A percentile compares a stretch with the other conserved stretches of the same genome.
These are phyloP conservation scores for Manis pentadactyla DNA, from an alignment of 2,797 vertebrate species.

Conservation along the genomic window DNA sequence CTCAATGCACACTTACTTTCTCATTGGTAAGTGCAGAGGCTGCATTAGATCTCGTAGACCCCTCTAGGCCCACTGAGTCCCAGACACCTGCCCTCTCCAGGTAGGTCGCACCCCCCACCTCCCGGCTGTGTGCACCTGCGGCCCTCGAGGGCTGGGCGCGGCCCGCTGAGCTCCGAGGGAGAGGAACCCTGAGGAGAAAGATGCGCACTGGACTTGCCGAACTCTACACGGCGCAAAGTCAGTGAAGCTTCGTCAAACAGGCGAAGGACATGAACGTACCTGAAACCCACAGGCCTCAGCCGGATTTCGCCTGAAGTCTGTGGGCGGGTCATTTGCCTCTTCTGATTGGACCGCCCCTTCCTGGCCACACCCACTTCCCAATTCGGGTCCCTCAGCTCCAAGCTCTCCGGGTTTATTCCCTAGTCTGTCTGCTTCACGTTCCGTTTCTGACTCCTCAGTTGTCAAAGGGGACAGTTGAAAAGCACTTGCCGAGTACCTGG, in stretches of 20 bases:
- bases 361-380: background rate
- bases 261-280: background rate
- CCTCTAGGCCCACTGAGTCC: background rate
- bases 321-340: background rate
- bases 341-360: background rate
- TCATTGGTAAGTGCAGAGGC: background rate
- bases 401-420: too few relatives aligned
- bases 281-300: background rate
- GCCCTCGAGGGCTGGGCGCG: accelerated
- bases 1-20: background rate
- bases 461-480: background rate
- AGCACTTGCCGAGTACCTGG: background rate
- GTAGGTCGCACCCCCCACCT: background rate
- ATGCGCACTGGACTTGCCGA: background rate
- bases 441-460: background rate
- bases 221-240: background rate
- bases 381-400: background rate
- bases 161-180: accelerated
- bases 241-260: accelerated
- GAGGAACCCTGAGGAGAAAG: background rate
- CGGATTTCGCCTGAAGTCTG: too few relatives aligned
- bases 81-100: background rate
- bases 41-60: background rate
- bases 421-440: background rate
- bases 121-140: accelerated